These are phyloP conservation scores for Pammene aurita DNA, from an alignment of 2,888 invertebrate species.

Conservation along the genomic window DNA sequence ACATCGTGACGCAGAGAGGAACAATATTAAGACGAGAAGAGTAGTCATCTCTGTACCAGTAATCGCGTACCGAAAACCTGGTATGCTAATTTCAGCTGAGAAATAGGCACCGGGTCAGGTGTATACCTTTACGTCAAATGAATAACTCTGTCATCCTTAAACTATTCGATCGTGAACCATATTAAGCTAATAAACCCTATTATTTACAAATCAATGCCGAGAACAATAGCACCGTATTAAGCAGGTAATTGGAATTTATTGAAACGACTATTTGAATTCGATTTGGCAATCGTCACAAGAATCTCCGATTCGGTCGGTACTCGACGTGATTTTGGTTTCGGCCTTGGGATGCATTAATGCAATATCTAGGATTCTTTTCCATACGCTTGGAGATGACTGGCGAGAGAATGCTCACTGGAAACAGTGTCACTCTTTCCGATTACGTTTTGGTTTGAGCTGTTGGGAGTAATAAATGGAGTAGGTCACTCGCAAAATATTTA, in stretches of 20 bases:
- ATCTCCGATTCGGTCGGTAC: constrained; percentile 42
- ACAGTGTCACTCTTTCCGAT: not conserved
- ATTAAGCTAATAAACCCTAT: constrained; percentile 61
- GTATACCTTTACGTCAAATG: constrained; percentile 1
- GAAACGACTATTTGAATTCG: constrained; percentile 56
- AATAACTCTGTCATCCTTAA: constrained; percentile 44
- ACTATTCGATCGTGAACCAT: constrained; percentile 50
- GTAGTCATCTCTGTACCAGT: too few relatives aligned
- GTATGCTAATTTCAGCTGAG: not conserved
- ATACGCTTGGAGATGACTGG: not conserved
- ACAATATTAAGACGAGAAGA: too few relatives aligned
- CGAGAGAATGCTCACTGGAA: not conserved
- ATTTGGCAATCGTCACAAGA: constrained; percentile 57
- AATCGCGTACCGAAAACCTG: too few relatives aligned
- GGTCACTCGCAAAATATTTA: too few relatives aligned
- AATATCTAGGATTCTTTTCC: not conserved
- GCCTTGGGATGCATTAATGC: constrained; percentile 61
- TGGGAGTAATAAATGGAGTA: too few relatives aligned
- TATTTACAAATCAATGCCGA: constrained; percentile 64
- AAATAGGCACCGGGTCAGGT: constrained; percentile 18
- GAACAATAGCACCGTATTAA: constrained; percentile 61
- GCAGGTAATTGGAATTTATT: constrained; percentile 61
- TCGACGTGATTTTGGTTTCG: constrained; percentile 48
- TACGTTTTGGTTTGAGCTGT: not conserved
- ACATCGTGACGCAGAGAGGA: too few relatives aligned